Conservation (phyloP, 2,797 vertebrate species). For the Holocentrus rufus region DNA sequence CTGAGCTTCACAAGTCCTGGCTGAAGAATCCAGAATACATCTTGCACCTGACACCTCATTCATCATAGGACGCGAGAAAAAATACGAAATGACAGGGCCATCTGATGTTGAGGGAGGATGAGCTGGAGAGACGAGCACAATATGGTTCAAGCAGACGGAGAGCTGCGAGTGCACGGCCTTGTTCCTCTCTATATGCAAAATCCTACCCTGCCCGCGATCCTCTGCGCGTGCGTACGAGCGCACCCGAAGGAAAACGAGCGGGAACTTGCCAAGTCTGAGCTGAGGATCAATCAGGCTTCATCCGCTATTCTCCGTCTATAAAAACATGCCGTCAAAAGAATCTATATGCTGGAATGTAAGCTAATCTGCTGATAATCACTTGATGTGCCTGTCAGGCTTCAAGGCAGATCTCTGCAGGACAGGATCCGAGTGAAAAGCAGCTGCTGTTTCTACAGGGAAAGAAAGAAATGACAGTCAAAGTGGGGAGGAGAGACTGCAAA, state of each 20-base stretch:
- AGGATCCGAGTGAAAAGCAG: conserved; percentile 25
- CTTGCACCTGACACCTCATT: conserved; percentile 74
- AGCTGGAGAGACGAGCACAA: conserved; percentile 57
- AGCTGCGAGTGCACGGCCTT: background rate
- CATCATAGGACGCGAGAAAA: conserved; percentile 64
- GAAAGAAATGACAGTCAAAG: conserved; percentile 56
- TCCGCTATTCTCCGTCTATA: conserved; percentile 5
- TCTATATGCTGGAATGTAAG: conserved; percentile 37
- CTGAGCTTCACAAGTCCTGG: conserved; percentile 44
- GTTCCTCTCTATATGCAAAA: conserved; percentile 33
- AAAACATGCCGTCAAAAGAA: conserved; percentile 30
- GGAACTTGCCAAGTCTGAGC: conserved; percentile 10
- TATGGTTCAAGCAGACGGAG: conserved; percentile 56
- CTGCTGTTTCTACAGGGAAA: conserved; percentile 37
- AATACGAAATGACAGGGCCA: conserved; percentile 71
- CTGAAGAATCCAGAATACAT: conserved; percentile 67
- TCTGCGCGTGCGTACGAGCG: background rate
- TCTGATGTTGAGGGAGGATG: conserved; percentile 52
- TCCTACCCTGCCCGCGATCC: conserved; percentile 7
- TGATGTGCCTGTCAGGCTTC: conserved; percentile 26
- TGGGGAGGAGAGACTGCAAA: conserved; percentile 22
- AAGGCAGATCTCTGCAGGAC: conserved; percentile 27
- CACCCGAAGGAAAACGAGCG: conserved; percentile 31
- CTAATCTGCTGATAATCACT: conserved; percentile 51
- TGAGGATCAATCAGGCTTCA: background rate